phyloP scores from a whole-genome alignment of 2,888 invertebrate genomes.

The Acleris literana region DNA sequence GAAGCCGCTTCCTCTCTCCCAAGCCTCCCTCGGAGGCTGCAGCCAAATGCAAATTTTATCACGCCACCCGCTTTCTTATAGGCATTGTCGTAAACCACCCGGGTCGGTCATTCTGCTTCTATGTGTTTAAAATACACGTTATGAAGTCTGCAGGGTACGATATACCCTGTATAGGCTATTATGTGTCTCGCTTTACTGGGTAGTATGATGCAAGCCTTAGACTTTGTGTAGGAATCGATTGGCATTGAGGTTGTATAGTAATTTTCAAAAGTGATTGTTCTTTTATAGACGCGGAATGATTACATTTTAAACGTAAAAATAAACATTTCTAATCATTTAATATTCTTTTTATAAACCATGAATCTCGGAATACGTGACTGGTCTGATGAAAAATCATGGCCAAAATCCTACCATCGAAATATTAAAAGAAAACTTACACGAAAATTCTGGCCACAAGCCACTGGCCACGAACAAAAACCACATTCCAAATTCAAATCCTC shows the following conservation, averaged over 20 bases:
- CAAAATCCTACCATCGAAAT: background rate
- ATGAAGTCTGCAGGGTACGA: background rate
- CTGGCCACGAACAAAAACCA: slow-evolving; percentile 26
- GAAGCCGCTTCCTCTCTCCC: slow-evolving; percentile 53
- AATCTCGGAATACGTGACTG: too few relatives aligned
- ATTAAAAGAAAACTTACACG: background rate
- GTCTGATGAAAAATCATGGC: background rate
- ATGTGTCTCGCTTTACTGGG: too few relatives aligned
- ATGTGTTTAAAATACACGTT: slow-evolving; percentile 2
- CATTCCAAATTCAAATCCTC: slow-evolving; percentile 41
- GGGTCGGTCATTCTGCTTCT: slow-evolving; percentile 71
- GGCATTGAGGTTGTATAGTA: too few relatives aligned
- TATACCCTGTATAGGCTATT: background rate
- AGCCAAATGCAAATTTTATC: slow-evolving; percentile 83
- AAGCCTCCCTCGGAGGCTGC: slow-evolving; percentile 59
- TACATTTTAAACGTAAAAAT: too few relatives aligned
- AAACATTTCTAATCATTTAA: too few relatives aligned
- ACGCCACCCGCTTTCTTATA: slow-evolving; percentile 79
- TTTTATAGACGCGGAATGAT: too few relatives aligned
- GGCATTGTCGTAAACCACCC: slow-evolving; percentile 75
- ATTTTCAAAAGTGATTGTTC: too few relatives aligned
- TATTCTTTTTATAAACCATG: too few relatives aligned
- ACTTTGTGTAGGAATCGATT: too few relatives aligned
- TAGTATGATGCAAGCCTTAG: too few relatives aligned
- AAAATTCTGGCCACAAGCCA: slow-evolving; percentile 9